phyloP scores from a whole-genome alignment of 2,797 vertebrate genomes.

The Dipus sagitta region DNA sequence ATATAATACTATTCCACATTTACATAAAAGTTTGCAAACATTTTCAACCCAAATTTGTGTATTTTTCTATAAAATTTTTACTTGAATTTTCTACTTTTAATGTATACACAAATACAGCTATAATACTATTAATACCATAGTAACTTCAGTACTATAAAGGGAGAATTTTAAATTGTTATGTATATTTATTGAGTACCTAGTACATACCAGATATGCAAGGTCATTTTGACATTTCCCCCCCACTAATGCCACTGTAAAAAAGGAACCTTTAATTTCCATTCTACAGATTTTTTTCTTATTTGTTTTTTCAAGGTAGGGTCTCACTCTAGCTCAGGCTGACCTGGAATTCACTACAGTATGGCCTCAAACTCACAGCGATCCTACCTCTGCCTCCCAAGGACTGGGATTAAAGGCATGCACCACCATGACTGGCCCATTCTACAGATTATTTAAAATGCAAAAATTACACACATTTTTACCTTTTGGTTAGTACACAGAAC shows the following conservation, averaged over 20 bases:
- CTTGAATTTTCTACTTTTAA: conserved; percentile 42
- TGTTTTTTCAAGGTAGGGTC: too few relatives aligned
- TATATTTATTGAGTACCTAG: neutral
- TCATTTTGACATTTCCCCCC: neutral
- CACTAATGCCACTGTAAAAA: neutral
- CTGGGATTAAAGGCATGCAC: too few relatives aligned
- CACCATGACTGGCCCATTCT: neutral
- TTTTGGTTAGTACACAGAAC: conserved; percentile 20
- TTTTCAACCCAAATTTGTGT: conserved; percentile 22
- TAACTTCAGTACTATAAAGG: neutral
- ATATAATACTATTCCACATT: conserved; percentile 1
- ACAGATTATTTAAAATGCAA: conserved; percentile 10
- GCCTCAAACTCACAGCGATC: too few relatives aligned
- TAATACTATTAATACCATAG: conserved; percentile 6
- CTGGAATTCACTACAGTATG: too few relatives aligned
- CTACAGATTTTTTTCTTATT: too few relatives aligned
- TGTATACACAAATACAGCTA: neutral
- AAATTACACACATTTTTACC: conserved; percentile 5
- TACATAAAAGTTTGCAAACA: conserved; percentile 34
- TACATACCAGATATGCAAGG: neutral
- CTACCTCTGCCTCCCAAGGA: too few relatives aligned
- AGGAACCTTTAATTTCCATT: conserved; percentile 20
- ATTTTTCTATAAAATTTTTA: conserved; percentile 45
- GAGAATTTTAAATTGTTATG: neutral
- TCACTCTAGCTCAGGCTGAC: too few relatives aligned